Evolutionary conservation across 2,888 invertebrate species (phyloP).

Genomic region (Metalampra italica): DNA sequence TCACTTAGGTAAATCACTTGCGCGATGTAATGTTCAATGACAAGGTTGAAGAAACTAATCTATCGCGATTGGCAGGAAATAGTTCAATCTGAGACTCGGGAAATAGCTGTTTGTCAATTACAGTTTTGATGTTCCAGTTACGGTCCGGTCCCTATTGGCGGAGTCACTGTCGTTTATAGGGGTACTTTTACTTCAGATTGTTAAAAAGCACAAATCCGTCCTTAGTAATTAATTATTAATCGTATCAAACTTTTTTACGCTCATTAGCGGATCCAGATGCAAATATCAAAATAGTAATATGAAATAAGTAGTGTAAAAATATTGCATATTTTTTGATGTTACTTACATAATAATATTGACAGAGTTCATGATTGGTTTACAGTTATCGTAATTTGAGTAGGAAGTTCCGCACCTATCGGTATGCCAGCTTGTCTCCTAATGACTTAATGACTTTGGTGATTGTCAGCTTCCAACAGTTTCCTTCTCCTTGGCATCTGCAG

Average conservation of each 20-base stretch:
- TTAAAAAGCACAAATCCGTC: too few species aligned
- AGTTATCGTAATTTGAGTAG: too few species aligned
- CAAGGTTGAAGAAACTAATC: constrained; percentile 10
- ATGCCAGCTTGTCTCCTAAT: not conserved
- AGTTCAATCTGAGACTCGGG: constrained; percentile 54
- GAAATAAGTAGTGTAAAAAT: too few species aligned
- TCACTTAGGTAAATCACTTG: not conserved
- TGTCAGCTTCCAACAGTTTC: not conserved
- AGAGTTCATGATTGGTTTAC: too few species aligned
- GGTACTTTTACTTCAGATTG: too few species aligned
- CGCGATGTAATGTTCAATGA: constrained; percentile 14
- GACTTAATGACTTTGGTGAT: not conserved
- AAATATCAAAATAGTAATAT: too few species aligned
- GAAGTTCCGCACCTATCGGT: too few species aligned
- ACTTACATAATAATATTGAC: too few species aligned
- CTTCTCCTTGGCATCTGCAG: not conserved
- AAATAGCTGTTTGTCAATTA: constrained; percentile 59
- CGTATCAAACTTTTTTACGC: too few species aligned
- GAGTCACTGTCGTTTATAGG: not conserved
- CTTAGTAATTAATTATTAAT: too few species aligned
- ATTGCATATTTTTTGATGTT: too few species aligned
- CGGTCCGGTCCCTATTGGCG: not conserved
- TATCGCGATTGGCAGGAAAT: constrained; percentile 49
- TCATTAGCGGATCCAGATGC: too few species aligned
- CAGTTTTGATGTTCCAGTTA: constrained; percentile 29